Evolutionary conservation across 1,140 invertebrate species (phyloP), one percentile per base, ranked within the genome.

Genomic region (Sweltsa coloradensis): DNA sequence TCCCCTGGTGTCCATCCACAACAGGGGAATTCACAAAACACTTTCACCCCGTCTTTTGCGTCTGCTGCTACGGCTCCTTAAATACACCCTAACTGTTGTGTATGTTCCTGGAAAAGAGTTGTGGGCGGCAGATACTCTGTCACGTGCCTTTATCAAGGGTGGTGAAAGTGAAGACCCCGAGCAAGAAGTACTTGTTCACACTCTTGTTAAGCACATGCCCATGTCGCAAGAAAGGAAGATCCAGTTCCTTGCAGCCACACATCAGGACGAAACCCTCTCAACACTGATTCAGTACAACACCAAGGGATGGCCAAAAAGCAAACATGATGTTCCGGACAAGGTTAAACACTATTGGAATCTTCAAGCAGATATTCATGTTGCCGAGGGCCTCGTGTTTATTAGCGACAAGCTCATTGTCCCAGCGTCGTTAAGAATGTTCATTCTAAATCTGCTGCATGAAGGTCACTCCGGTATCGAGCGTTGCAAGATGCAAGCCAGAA

Each of bases 51-150:
- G 68, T 43, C 49, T 72, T 9, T 65, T 69, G 50, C 31, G 59
- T 6, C 60, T 68, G 58, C 50, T 63, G 6, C 45, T 69, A 13
- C 51, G 56, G 26, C 21, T 66, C 5, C 58, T 45, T 18, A 55
- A 57, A 27, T 70, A 66, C 52, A 57, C 69, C 50, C 58, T 71
- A 23, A 50, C 56, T 23, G 49, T 71, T 3, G 25, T 41, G 18
- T 73, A 61, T 34, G 44, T 49, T 14, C 50, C 49, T 11, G 56
- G 53, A 14, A 52, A 34, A 39, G 22, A 31, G 2, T 43, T 51
- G 9, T 45, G 41, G 19, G 52, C 53, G n/a, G 54, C 53, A 0
- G 56, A 57, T 44, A 22, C 29, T 18, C 31, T 55, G n/a, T 41
- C 19, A 41, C 13, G n/a, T 13, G 19, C 52, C 53, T 48, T 46